phyloP scores from a whole-genome alignment of 2,113 vertebrate species.

The Rhabdomys dilectus region DNA sequence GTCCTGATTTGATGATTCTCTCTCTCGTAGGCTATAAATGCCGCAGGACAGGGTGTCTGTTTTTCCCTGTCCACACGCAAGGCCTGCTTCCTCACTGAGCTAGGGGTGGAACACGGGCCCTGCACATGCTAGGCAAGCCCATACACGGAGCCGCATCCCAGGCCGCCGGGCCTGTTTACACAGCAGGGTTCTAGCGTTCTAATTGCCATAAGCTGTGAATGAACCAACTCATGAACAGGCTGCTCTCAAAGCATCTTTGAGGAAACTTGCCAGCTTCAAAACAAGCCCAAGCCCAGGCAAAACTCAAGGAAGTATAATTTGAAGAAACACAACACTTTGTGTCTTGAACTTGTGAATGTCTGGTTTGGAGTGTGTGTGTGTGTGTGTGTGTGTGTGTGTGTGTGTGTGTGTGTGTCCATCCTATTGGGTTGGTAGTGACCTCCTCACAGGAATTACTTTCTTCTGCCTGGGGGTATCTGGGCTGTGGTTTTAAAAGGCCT shows the following conservation, averaged over 20 bases:
- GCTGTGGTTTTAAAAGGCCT: not conserved
- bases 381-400: not conserved
- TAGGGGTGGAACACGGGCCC: not conserved
- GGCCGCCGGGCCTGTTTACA: not conserved
- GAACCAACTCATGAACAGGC: not conserved
- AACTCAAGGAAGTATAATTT: conserved; percentile 56
- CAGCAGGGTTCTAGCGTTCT: rapidly evolving
- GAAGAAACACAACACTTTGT: conserved; percentile 48
- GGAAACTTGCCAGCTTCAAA: conserved; percentile 45
- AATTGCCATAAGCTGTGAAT: not conserved
- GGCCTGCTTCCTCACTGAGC: not conserved
- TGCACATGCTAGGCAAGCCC: not conserved
- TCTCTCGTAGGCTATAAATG: not conserved
- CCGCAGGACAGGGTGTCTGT: not conserved
- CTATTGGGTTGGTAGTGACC: conserved; percentile 38
- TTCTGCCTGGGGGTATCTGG: not conserved
- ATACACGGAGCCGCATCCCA: no score
- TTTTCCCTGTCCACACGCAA: no score
- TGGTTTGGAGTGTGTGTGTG: conserved; percentile 4
- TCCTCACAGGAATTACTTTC: not conserved
- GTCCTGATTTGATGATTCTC: not conserved
- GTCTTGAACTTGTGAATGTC: conserved; percentile 37
- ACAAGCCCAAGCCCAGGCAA: conserved; percentile 41
- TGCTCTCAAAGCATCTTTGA: not conserved
- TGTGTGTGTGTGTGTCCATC: not conserved